These are phyloP conservation scores for Taenioides sp. DNA, from an alignment of 2,797 vertebrate genomes.

Conservation along the genomic window DNA sequence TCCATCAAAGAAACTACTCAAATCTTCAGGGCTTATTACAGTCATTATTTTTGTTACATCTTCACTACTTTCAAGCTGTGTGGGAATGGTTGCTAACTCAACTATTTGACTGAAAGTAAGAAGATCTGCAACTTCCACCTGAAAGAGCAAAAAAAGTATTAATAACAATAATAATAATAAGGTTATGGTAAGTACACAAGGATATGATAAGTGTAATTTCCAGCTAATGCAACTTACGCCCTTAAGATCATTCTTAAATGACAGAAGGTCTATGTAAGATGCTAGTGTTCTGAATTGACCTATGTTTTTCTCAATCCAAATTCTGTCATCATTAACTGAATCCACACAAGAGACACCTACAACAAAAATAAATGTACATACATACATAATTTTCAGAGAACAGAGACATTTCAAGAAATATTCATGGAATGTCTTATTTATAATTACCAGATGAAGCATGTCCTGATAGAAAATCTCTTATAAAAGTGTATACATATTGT, in stretches of 20 bases:
- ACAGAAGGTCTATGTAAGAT: conserved; percentile 45
- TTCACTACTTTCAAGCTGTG: conserved; percentile 32
- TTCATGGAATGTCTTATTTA: not conserved
- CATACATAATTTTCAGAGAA: not conserved
- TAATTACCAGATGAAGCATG: conserved; percentile 39
- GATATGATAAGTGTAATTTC: not conserved
- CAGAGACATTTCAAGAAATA: not conserved
- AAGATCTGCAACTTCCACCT: conserved; percentile 57
- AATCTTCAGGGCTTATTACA: conserved; percentile 36
- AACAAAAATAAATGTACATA: not conserved
- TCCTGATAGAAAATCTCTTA: conserved; percentile 39
- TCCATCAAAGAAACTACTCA: conserved; percentile 62
- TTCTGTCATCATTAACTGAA: conserved; percentile 36
- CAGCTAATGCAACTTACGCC: conserved; percentile 43
- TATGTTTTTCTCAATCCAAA: conserved; percentile 57
- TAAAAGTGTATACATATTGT: conserved; percentile 41
- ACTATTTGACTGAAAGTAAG: conserved; percentile 58
- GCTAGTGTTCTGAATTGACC: conserved; percentile 47
- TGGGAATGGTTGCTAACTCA: conserved; percentile 47
- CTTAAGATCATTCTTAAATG: conserved; percentile 54
- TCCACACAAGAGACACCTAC: conserved; percentile 53
- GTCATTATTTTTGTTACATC: conserved; percentile 62
- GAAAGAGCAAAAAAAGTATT: conserved; percentile 8
- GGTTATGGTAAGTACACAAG: not conserved
- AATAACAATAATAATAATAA: no score